phyloP scores from a whole-genome alignment of 92 coral and sea anemone genomes.

The Actinostola sp. region DNA sequence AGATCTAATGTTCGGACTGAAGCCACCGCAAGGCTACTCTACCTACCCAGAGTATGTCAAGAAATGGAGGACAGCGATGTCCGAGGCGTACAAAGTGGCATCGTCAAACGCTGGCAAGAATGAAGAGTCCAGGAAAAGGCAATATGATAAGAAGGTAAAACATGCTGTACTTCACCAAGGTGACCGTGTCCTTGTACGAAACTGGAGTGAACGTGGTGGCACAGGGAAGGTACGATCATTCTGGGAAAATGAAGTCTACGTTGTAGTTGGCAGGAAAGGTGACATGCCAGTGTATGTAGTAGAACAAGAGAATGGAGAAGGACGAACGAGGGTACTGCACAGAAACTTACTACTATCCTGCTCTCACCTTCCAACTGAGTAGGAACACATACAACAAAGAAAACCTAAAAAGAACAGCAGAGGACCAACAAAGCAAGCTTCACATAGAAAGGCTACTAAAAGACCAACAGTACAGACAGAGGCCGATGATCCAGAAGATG shows the following conservation, averaged over 20 bases:
- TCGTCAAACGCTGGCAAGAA: conserved; percentile 31
- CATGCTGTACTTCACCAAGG: conserved; percentile 39
- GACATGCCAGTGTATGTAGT: conserved; percentile 65
- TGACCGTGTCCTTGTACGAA: conserved; percentile 53
- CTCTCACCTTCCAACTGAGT: conserved; percentile 35
- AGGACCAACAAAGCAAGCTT: background rate
- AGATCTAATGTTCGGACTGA: conserved; percentile 66
- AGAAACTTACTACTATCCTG: conserved; percentile 45
- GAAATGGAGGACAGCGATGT: conserved; percentile 62
- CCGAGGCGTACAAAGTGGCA: conserved; percentile 58
- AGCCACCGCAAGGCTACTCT: conserved; percentile 42
- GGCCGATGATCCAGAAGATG: too few species aligned
- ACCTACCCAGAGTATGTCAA: conserved; percentile 67
- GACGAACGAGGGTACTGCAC: conserved; percentile 34
- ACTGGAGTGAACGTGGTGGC: conserved; percentile 44
- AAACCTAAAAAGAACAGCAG: background rate
- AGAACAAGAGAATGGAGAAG: conserved; percentile 45
- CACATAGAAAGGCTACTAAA: conserved; percentile 5
- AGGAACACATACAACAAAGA: background rate
- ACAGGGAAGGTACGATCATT: conserved; percentile 55
- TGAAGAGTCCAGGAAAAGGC: too few species aligned
- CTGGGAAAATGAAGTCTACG: conserved; percentile 59
- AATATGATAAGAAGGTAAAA: conserved; percentile 53
- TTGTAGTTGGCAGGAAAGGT: conserved; percentile 43
- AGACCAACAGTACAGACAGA: too few species aligned